A percentile compares a stretch with the other conserved stretches of the same genome.
Conservation (phyloP, 2,797 vertebrate genomes). For the Oryzias dopingdopingensis region DNA sequence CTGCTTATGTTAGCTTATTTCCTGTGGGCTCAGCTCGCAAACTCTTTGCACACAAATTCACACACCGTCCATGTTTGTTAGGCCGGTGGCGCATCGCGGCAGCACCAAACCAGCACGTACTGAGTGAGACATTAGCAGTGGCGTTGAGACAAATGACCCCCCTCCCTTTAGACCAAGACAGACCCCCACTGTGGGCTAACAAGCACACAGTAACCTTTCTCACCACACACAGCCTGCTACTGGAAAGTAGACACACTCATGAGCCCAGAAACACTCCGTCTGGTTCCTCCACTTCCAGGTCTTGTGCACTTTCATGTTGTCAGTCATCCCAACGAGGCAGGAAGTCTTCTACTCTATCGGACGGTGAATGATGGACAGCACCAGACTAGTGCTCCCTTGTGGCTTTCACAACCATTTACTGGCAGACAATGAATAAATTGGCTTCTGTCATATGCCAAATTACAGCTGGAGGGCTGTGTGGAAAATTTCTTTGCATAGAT, state of each 20-base stretch:
- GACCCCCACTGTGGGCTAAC: conserved; percentile 80
- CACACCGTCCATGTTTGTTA: conserved; percentile 60
- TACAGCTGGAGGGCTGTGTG: not conserved
- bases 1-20: conserved; percentile 48
- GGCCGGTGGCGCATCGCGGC: conserved; percentile 65
- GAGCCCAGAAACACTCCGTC: not conserved
- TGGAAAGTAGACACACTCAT: conserved; percentile 11
- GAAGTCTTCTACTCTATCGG: not conserved
- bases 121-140: conserved; percentile 81
- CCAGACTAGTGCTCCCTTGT: conserved; percentile 3
- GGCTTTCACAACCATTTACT: conserved; percentile 6
- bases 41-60: conserved; percentile 43
- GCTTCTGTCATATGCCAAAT: conserved; percentile 10
- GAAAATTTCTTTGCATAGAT: conserved; percentile 5
- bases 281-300: not conserved
- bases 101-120: conserved; percentile 81
- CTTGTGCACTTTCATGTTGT: conserved; percentile 2
- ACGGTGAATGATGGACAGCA: not conserved
- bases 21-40: conserved; percentile 36
- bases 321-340: not conserved
- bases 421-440: not conserved
- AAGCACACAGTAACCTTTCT: conserved; percentile 76
- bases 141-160: conserved; percentile 82
- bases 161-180: conserved; percentile 70
- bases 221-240: conserved; percentile 23